Conservation (phyloP, 2,797 vertebrate genomes). For the Nothura maculosa region DNA sequence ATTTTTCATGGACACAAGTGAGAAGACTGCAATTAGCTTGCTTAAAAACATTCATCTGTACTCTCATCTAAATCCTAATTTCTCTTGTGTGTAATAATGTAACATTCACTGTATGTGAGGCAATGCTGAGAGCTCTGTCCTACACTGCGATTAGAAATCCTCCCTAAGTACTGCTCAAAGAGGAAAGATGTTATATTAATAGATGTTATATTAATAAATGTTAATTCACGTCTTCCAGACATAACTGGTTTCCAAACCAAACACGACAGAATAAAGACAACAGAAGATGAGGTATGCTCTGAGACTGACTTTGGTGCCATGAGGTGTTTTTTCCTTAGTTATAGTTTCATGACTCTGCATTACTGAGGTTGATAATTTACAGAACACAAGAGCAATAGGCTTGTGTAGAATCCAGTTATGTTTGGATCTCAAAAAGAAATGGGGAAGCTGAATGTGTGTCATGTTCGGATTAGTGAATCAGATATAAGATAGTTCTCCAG, state of each 20-base stretch:
- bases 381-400: neutral
- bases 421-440: neutral
- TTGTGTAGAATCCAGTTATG: neutral
- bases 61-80: too few relatives aligned
- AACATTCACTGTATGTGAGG: neutral
- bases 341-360: neutral
- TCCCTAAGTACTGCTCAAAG: neutral
- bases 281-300: neutral
- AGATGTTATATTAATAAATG: too few relatives aligned
- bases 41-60: neutral
- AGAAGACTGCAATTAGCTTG: neutral
- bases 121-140: neutral
- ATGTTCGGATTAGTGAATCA: fast-evolving
- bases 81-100: neutral
- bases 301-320: neutral
- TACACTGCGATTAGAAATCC: neutral
- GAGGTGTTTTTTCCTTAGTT: neutral
- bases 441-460: neutral
- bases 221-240: neutral
- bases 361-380: neutral
- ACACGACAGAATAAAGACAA: neutral
- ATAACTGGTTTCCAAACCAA: neutral
- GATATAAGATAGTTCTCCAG: neutral
- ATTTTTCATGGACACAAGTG: neutral
- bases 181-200: neutral